These are phyloP conservation scores for Rhinoderma darwinii DNA, from an alignment of 2,113 vertebrate genomes.

Conservation along the genomic window DNA sequence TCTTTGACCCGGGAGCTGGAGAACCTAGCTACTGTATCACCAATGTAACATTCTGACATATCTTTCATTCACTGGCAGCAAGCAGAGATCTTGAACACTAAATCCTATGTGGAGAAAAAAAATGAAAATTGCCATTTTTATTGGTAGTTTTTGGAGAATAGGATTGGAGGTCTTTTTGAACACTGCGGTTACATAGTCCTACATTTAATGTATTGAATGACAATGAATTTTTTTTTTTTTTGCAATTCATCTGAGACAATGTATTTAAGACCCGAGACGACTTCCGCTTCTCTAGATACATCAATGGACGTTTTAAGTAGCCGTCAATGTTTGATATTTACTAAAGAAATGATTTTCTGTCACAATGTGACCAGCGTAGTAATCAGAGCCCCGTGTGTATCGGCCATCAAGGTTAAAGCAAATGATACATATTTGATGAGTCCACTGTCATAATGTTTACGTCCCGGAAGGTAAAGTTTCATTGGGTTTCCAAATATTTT, in stretches of 20 bases:
- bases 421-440: slow-evolving; percentile 35
- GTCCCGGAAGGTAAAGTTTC: background rate
- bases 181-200: background rate
- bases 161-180: background rate
- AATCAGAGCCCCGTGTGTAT: background rate
- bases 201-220: background rate
- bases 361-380: background rate
- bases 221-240: background rate
- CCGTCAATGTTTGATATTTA: slow-evolving; percentile 45
- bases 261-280: slow-evolving; percentile 22
- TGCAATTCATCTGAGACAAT: background rate
- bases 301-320: slow-evolving; percentile 44
- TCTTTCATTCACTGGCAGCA: no score
- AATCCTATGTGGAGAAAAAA: no score
- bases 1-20: no score
- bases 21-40: no score
- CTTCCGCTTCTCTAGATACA: slow-evolving; percentile 15
- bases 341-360: slow-evolving; percentile 44
- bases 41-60: no score
- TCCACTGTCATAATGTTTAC: slow-evolving; percentile 40
- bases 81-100: no score
- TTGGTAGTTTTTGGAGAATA: background rate
- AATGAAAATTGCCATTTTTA: background rate
- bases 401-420: slow-evolving; percentile 21
- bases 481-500: background rate